Evolutionary conservation across 2,797 vertebrate species (phyloP).

Genomic region (Austrolebias charrua): DNA sequence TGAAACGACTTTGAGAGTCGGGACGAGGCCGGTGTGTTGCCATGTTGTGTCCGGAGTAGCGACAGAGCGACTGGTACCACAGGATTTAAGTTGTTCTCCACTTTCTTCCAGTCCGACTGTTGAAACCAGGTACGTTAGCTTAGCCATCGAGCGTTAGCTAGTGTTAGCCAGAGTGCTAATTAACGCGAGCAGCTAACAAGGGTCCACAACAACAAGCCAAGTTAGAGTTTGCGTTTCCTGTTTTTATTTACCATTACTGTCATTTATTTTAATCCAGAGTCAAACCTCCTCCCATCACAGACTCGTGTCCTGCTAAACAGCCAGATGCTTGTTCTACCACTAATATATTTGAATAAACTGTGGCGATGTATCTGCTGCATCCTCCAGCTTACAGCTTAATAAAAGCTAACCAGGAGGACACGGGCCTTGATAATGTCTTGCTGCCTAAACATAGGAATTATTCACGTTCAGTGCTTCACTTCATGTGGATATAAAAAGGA

Average conservation of each 20-base stretch:
- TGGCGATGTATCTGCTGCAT: no score
- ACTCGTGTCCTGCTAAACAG: neutral
- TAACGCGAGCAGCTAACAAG: no score
- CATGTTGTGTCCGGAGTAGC: slow-evolving; percentile 72
- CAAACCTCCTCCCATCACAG: neutral
- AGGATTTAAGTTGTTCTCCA: slow-evolving; percentile 36
- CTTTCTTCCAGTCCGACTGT: slow-evolving; percentile 69
- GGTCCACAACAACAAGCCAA: neutral
- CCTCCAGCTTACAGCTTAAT: no score
- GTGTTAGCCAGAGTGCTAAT: slow-evolving; percentile 6
- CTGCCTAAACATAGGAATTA: no score
- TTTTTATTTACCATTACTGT: neutral
- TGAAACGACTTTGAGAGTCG: slow-evolving; percentile 42
- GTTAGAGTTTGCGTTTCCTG: neutral
- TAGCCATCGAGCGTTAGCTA: slow-evolving; percentile 33
- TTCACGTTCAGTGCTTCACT: no score
- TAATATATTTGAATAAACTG: no score
- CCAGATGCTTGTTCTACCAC: no score
- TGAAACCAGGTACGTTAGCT: slow-evolving; percentile 75
- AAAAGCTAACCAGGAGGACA: no score
- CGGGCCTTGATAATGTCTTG: no score
- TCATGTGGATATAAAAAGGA: no score
- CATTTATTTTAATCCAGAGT: neutral
- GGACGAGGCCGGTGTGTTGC: slow-evolving; percentile 23
- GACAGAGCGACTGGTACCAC: slow-evolving; percentile 32